phyloP scores from a whole-genome alignment of 1,140 invertebrate genomes.

The Aradophagus sp. region DNA sequence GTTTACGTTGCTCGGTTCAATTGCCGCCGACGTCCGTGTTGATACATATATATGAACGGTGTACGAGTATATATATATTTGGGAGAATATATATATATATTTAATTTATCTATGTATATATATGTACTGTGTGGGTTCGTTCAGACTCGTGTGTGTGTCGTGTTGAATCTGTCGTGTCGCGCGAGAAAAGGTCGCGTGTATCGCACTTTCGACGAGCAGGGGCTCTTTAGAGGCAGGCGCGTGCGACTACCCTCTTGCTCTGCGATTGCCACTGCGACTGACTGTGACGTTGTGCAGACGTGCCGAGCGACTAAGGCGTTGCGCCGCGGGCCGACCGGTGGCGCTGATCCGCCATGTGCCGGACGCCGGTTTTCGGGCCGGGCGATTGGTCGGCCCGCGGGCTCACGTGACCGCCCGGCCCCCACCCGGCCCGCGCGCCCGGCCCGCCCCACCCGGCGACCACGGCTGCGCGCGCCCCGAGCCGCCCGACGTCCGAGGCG shows the following conservation, averaged over 20 bases:
- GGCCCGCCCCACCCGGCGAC: slow-evolving; percentile 51
- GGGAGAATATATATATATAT: too few relatives aligned
- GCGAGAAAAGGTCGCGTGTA: not conserved
- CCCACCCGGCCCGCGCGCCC: slow-evolving; percentile 29
- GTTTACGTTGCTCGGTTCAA: too few relatives aligned
- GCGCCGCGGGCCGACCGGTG: slow-evolving; percentile 32
- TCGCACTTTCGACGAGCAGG: slow-evolving; percentile 50
- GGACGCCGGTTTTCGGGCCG: slow-evolving; percentile 63
- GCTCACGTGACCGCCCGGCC: slow-evolving; percentile 61
- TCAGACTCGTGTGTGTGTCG: too few relatives aligned
- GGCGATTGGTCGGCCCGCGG: slow-evolving; percentile 50
- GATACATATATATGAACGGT: slow-evolving; percentile 10
- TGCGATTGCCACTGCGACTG: slow-evolving; percentile 73
- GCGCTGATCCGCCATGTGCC: slow-evolving; percentile 64
- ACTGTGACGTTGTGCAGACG: slow-evolving; percentile 71
- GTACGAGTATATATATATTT: too few relatives aligned
- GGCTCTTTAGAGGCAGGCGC: slow-evolving; percentile 59
- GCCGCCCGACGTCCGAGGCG: slow-evolving; percentile 1
- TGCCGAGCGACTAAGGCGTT: slow-evolving; percentile 63
- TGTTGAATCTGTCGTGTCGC: too few relatives aligned
- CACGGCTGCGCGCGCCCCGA: not conserved
- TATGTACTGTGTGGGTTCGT: slow-evolving; percentile 6
- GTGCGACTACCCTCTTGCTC: slow-evolving; percentile 71
- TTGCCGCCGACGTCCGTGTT: not conserved
- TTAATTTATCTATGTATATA: slow-evolving; percentile 7